A percentile compares a stretch with the other conserved stretches of the same genome.
These are phyloP conservation scores for Sternarchorhynchus goeldii DNA, from an alignment of 2,797 vertebrate species.

Conservation along the genomic window DNA sequence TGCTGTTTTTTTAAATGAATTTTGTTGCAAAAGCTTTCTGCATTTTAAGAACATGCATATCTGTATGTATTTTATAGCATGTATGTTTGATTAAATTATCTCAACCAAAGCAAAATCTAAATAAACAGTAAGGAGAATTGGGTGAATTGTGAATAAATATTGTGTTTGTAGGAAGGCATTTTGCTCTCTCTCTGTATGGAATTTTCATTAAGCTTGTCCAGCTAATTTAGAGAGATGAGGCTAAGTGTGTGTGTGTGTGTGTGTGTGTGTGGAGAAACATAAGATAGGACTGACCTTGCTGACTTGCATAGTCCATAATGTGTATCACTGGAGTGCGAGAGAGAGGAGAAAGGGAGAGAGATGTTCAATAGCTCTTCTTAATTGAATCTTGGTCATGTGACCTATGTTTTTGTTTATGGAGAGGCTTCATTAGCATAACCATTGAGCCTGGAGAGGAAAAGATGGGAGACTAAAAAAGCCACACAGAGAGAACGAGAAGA, in stretches of 20 bases:
- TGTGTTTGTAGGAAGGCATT: not conserved
- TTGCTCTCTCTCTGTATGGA: constrained; percentile 43
- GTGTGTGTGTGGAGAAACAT: not conserved
- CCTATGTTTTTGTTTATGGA: constrained; percentile 33
- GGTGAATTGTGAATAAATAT: no score
- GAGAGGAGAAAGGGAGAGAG: constrained; percentile 23
- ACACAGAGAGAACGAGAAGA: constrained; percentile 22
- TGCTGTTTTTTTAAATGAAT: not conserved
- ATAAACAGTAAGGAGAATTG: no score
- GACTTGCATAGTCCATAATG: no score
- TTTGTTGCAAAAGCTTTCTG: no score
- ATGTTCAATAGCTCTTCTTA: constrained; percentile 18
- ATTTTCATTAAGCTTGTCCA: no score
- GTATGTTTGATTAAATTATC: not conserved
- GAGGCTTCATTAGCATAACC: constrained; percentile 48
- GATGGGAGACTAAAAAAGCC: constrained; percentile 27
- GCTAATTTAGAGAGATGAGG: not conserved
- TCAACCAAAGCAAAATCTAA: not conserved
- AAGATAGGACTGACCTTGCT: no score
- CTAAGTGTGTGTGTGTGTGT: constrained; percentile 22
- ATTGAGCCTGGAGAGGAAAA: constrained; percentile 27
- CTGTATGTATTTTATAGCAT: not conserved
- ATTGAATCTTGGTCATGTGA: constrained; percentile 44
- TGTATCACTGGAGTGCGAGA: not conserved
- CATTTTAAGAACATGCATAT: not conserved